Evolutionary conservation across 2,113 vertebrate species (phyloP).

Genomic region (Ptilonorhynchus violaceus): DNA sequence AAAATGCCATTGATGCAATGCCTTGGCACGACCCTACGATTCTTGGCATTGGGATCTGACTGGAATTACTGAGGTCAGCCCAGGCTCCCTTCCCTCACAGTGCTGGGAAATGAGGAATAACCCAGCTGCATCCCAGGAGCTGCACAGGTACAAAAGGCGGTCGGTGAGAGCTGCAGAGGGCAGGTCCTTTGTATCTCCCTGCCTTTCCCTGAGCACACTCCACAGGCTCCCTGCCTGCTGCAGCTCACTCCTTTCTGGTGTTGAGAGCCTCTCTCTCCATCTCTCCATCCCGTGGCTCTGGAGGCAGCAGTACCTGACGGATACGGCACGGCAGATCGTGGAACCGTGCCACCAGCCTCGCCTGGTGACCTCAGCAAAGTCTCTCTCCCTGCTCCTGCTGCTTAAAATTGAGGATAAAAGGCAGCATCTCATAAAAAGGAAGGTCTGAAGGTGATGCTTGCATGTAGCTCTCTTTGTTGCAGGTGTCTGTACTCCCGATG

Average conservation of each 20-base stretch:
- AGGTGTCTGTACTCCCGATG: neutral
- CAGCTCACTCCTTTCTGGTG: neutral
- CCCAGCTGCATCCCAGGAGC: fast-evolving
- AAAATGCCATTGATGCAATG: neutral
- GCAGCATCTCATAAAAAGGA: neutral
- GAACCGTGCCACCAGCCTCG: neutral
- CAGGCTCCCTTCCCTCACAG: neutral
- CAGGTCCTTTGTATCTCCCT: neutral
- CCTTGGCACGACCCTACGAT: neutral
- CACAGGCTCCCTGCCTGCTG: neutral
- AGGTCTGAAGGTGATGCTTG: neutral
- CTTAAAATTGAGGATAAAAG: neutral
- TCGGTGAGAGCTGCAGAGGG: neutral
- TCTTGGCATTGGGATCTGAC: neutral
- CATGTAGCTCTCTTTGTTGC: neutral
- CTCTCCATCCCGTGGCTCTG: neutral
- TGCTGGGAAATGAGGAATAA: neutral
- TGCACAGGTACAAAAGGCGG: fast-evolving
- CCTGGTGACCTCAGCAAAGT: neutral
- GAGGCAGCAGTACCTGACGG: neutral
- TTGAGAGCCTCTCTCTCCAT: neutral
- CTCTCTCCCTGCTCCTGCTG: neutral
- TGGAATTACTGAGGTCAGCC: neutral
- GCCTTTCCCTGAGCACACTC: neutral
- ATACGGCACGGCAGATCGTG: fast-evolving